These are phyloP conservation scores for Pollenia angustigena DNA, from an alignment of 2,888 invertebrate species.

Conservation along the genomic window DNA sequence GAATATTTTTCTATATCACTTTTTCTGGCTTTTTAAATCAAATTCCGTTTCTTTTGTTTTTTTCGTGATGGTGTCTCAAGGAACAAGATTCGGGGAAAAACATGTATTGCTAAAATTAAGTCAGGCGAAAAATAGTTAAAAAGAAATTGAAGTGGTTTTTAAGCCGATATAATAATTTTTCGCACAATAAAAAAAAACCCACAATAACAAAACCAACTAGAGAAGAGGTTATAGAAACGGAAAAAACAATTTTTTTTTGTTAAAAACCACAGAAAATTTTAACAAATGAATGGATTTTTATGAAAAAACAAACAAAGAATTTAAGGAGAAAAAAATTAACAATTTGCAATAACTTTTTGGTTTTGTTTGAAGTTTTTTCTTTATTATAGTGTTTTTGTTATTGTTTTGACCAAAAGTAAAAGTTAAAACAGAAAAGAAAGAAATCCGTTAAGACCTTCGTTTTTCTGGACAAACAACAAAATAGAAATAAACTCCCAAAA, in stretches of 20 bases:
- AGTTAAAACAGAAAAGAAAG: not conserved
- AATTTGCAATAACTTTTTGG: slow-evolving; percentile 31
- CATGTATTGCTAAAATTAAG: slow-evolving; percentile 6
- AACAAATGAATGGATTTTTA: slow-evolving; percentile 26
- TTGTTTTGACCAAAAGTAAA: slow-evolving; percentile 1
- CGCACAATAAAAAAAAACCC: not conserved
- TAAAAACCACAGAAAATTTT: slow-evolving; percentile 10
- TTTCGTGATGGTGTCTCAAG: not conserved
- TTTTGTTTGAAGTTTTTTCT: slow-evolving; percentile 27
- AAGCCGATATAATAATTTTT: slow-evolving; percentile 35
- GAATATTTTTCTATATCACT: no score
- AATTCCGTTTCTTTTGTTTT: not conserved
- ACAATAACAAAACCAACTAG: not conserved
- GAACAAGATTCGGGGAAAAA: not conserved
- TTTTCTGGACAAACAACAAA: not conserved
- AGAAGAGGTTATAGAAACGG: not conserved
- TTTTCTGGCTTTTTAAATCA: not conserved
- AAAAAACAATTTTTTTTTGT: not conserved
- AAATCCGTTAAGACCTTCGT: not conserved
- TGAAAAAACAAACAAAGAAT: not conserved
- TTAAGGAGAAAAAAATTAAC: not conserved
- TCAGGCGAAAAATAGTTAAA: slow-evolving; percentile 23
- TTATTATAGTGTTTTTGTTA: not conserved
- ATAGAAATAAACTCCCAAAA: no score
- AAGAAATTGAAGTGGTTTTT: slow-evolving; percentile 18